Evolutionary conservation across 2,797 vertebrate genomes (phyloP).

Genomic region (Alectoris magna): DNA sequence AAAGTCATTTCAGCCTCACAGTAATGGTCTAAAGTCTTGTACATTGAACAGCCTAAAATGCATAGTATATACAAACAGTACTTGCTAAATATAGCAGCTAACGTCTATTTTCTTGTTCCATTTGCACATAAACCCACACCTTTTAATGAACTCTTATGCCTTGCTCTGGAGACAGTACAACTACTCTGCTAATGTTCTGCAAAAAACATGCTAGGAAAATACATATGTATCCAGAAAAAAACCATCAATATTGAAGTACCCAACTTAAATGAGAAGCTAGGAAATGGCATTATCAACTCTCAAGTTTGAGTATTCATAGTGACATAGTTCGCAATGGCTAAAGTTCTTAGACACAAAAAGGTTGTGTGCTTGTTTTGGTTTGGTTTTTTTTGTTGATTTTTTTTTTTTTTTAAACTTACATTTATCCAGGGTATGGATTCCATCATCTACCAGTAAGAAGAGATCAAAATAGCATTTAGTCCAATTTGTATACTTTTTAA

Average conservation of each 20-base stretch:
- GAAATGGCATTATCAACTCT: neutral
- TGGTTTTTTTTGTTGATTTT: neutral
- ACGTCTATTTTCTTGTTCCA: neutral
- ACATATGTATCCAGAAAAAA: neutral
- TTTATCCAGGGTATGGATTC: neutral
- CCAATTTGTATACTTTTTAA: conserved; percentile 17
- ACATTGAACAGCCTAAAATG: neutral
- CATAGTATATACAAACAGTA: neutral
- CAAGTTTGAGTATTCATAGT: neutral
- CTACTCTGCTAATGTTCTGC: neutral
- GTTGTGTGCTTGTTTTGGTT: neutral
- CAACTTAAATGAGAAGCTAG: neutral
- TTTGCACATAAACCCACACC: neutral
- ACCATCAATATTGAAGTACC: neutral
- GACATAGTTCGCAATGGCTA: neutral
- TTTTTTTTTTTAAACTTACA: neutral
- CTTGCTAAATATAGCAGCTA: neutral
- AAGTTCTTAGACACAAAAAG: neutral
- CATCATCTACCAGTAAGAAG: neutral
- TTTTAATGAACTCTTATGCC: neutral
- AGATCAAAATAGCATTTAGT: neutral
- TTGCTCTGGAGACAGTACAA: too few species aligned
- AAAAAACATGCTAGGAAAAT: neutral
- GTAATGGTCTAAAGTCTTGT: neutral
- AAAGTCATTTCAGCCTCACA: neutral